Conservation (phyloP, 2,113 vertebrate species). For the Psophia crepitans region DNA sequence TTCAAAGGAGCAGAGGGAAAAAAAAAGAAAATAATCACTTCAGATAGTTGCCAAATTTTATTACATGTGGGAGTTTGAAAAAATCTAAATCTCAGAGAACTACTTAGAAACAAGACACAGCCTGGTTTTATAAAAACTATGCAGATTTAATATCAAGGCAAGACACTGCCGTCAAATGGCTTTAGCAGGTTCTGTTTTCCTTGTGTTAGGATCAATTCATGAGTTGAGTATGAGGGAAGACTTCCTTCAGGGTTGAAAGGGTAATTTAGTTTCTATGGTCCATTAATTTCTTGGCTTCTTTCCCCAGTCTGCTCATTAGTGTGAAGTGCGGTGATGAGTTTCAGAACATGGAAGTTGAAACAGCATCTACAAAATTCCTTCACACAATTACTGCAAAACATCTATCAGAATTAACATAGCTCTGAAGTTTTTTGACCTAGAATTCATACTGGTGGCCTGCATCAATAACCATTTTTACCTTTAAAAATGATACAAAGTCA, state of each 20-base stretch:
- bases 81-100: not conserved
- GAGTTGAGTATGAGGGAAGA: not conserved
- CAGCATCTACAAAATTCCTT: slow-evolving; percentile 34
- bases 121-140: not conserved
- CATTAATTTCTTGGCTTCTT: slow-evolving; percentile 60
- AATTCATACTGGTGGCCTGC: not conserved
- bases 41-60: not conserved
- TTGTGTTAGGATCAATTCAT: not conserved
- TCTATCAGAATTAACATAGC: not conserved
- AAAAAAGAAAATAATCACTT: not conserved
- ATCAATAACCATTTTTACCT: not conserved
- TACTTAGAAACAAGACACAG: not conserved
- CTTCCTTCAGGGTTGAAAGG: slow-evolving; percentile 54
- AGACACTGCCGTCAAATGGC: not conserved
- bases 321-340: slow-evolving; percentile 4
- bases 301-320: slow-evolving; percentile 44
- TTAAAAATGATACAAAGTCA: not conserved
- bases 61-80: not conserved
- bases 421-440: not conserved
- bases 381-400: not conserved
- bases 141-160: not conserved
- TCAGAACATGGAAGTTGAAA: slow-evolving; percentile 40
- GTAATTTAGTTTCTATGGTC: slow-evolving; percentile 58
- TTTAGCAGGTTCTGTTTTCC: slow-evolving; percentile 32
- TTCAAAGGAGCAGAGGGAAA: not conserved